These are phyloP conservation scores for Nylanderia fulva DNA, from an alignment of 1,140 invertebrate genomes.

Conservation along the genomic window DNA sequence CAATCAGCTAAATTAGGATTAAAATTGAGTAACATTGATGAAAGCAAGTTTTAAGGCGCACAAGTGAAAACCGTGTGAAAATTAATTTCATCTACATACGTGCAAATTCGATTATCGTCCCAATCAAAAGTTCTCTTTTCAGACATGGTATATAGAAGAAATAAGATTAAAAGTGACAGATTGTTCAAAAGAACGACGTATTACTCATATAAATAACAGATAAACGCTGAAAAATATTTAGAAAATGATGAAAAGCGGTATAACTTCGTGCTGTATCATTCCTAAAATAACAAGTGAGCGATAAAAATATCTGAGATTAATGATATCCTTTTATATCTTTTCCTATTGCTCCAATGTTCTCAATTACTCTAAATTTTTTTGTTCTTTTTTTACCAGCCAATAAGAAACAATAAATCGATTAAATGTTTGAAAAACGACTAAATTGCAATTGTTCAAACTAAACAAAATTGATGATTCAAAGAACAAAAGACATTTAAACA, in stretches of 20 bases:
- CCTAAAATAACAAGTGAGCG: neutral
- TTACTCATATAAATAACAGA: neutral
- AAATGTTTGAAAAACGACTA: neutral
- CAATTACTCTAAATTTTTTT: neutral
- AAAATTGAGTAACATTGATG: too few species aligned
- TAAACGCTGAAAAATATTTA: neutral
- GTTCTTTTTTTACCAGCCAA: neutral
- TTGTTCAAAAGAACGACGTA: neutral
- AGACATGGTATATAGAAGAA: too few species aligned
- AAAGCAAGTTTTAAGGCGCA: too few species aligned
- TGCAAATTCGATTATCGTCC: too few species aligned
- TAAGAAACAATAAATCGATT: neutral
- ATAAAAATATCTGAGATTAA: constrained; percentile 1
- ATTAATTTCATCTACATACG: too few species aligned
- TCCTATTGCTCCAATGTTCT: neutral
- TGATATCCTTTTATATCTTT: neutral
- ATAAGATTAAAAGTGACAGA: neutral
- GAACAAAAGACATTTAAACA: neutral
- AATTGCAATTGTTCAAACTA: neutral
- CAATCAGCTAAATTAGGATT: too few species aligned
- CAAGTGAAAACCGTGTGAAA: too few species aligned
- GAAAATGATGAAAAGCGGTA: neutral
- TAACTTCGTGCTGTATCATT: too few species aligned
- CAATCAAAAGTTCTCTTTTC: too few species aligned
- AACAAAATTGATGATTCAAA: neutral